Percentiles rank a stretch among this genome's conserved stretches.
Conservation (phyloP, 2,888 invertebrate genomes). For the Syrphus vitripennis region DNA sequence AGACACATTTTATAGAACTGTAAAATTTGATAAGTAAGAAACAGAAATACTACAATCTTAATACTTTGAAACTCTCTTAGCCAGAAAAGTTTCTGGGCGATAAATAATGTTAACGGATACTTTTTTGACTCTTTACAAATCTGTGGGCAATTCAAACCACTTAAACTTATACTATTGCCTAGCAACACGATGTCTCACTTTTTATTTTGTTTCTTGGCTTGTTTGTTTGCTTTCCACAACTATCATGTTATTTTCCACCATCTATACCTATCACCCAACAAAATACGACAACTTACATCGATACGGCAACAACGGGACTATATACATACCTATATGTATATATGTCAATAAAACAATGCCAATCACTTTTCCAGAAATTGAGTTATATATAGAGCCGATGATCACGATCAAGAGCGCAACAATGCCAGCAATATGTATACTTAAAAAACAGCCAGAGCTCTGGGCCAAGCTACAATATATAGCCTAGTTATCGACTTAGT, state of each 20-base stretch:
- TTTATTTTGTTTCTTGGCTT: background rate
- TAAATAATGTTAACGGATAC: too few species aligned
- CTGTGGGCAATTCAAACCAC: background rate
- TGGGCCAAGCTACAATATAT: background rate
- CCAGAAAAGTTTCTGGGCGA: too few species aligned
- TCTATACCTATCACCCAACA: constrained; percentile 1
- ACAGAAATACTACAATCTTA: too few species aligned
- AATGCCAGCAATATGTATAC: constrained; percentile 31
- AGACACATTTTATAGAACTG: too few species aligned
- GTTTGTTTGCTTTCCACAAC: constrained; percentile 37
- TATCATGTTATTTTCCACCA: constrained; percentile 42
- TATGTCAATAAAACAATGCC: constrained; percentile 58
- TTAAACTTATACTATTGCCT: background rate
- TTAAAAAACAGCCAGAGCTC: background rate
- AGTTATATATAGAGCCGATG: constrained; percentile 50
- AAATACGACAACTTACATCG: background rate
- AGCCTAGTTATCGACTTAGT: constrained; percentile 26
- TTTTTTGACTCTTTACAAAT: too few species aligned
- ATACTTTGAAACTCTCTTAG: too few species aligned
- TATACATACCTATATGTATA: background rate
- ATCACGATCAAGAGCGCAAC: constrained; percentile 69
- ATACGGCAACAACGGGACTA: background rate
- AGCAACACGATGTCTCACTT: constrained; percentile 1
- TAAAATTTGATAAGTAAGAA: too few species aligned
- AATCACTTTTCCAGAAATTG: constrained; percentile 66